Conservation (phyloP, 2,113 vertebrate genomes). For the Gymnarchus niloticus region DNA sequence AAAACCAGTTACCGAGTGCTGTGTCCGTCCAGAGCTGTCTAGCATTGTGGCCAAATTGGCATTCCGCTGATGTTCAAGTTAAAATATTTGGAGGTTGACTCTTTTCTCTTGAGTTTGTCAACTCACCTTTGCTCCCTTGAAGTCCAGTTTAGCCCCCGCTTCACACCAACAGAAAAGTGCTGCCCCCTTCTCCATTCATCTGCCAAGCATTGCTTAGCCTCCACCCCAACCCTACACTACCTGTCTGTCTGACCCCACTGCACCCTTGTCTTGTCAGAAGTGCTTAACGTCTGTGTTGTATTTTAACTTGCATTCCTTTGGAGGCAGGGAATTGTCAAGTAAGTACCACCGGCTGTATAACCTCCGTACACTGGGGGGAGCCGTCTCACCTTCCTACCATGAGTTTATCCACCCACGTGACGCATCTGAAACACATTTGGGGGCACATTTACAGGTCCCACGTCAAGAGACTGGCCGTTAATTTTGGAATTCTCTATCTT, state of each 20-base stretch:
- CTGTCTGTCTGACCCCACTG: neutral
- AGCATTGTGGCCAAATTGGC: neutral
- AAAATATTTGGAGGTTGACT: neutral
- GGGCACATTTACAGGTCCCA: too few relatives aligned
- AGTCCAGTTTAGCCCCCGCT: neutral
- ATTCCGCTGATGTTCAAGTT: neutral
- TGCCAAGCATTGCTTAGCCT: slow-evolving; percentile 19
- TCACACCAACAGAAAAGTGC: neutral
- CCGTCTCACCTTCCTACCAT: neutral
- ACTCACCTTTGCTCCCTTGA: neutral
- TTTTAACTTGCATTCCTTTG: slow-evolving; percentile 94
- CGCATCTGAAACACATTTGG: neutral
- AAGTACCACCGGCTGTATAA: slow-evolving; percentile 62
- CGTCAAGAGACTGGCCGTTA: neutral
- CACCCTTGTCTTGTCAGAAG: slow-evolving; percentile 51
- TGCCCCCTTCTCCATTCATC: neutral
- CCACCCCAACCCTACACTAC: neutral
- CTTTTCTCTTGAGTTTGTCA: neutral
- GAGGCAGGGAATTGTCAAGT: slow-evolving; percentile 98
- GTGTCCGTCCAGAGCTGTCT: neutral
- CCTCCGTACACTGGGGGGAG: neutral
- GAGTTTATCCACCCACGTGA: neutral
- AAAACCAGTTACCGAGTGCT: neutral
- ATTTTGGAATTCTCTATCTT: neutral
- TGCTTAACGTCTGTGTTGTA: slow-evolving; percentile 82